These are phyloP conservation scores for Argyresthia albistria DNA, from an alignment of 2,888 invertebrate genomes.

Conservation along the genomic window DNA sequence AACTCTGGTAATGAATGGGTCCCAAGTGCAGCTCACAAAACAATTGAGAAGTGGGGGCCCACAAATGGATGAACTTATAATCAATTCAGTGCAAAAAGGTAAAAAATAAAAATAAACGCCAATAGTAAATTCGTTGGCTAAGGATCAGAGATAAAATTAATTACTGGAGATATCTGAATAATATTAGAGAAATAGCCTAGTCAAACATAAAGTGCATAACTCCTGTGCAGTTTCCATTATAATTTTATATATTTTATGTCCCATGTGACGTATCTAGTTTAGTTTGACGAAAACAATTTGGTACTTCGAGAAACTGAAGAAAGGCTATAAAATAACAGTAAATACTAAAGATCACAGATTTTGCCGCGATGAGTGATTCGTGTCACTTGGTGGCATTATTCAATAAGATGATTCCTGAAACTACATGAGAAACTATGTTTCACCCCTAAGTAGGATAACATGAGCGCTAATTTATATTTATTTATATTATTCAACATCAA, in stretches of 20 bases:
- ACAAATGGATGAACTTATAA: too few relatives aligned
- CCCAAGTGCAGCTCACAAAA: too few relatives aligned
- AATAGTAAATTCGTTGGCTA: too few relatives aligned
- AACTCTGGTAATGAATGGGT: too few relatives aligned
- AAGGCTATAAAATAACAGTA: slow-evolving; percentile 27
- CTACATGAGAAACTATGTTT: slow-evolving; percentile 22
- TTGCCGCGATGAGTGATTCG: slow-evolving; percentile 28
- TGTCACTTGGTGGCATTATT: slow-evolving; percentile 26
- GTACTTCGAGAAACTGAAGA: neutral
- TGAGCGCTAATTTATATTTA: slow-evolving; percentile 26
- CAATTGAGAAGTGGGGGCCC: too few relatives aligned
- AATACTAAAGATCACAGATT: slow-evolving; percentile 47
- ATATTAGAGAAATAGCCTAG: too few relatives aligned
- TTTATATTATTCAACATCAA: slow-evolving; percentile 38
- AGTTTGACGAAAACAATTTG: neutral
- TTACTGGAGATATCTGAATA: too few relatives aligned
- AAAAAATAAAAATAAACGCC: too few relatives aligned
- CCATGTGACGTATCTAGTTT: neutral
- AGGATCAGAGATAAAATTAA: too few relatives aligned
- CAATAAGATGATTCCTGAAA: slow-evolving; percentile 26
- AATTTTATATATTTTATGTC: neutral
- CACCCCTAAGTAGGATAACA: slow-evolving; percentile 24
- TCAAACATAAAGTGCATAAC: too few relatives aligned
- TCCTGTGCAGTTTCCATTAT: too few relatives aligned
- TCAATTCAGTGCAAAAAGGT: too few relatives aligned